Evolutionary conservation across 2,888 invertebrate genomes (phyloP).

Genomic region (Caenorhabditis wallacei): DNA sequence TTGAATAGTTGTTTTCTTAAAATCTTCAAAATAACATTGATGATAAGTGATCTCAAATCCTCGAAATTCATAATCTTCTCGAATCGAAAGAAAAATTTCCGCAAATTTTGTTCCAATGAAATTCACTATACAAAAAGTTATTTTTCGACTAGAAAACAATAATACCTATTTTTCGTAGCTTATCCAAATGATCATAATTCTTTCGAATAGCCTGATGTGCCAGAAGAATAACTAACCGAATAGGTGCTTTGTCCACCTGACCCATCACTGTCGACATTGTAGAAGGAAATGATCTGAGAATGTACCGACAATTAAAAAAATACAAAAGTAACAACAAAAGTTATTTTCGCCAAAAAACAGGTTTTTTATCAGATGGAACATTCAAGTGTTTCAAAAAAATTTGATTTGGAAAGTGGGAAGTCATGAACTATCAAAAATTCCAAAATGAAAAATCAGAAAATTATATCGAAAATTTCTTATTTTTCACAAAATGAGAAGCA

Average conservation of each 20-base stretch:
- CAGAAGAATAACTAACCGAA: conserved; percentile 3
- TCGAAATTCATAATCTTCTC: conserved; percentile 43
- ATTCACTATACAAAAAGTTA: conserved; percentile 1
- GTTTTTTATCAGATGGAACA: not conserved
- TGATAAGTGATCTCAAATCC: conserved; percentile 12
- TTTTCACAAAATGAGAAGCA: not conserved
- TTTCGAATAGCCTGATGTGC: not conserved
- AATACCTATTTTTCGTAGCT: conserved; percentile 18
- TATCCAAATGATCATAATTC: not conserved
- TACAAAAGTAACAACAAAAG: not conserved
- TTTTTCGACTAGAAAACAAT: no score
- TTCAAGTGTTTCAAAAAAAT: no score
- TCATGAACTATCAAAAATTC: no score
- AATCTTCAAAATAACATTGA: not conserved
- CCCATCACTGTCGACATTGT: conserved; percentile 41
- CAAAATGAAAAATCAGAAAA: not conserved
- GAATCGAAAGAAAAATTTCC: conserved; percentile 13
- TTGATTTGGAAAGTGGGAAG: no score
- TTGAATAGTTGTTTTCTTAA: not conserved
- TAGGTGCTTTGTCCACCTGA: conserved; percentile 26
- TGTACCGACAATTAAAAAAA: not conserved
- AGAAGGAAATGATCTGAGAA: not conserved
- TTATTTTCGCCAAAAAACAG: not conserved
- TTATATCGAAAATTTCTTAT: no score
- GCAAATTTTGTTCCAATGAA: conserved; percentile 16